These are phyloP conservation scores for Peromyscus californicus DNA, from an alignment of 2,113 vertebrate genomes.

Conservation along the genomic window DNA sequence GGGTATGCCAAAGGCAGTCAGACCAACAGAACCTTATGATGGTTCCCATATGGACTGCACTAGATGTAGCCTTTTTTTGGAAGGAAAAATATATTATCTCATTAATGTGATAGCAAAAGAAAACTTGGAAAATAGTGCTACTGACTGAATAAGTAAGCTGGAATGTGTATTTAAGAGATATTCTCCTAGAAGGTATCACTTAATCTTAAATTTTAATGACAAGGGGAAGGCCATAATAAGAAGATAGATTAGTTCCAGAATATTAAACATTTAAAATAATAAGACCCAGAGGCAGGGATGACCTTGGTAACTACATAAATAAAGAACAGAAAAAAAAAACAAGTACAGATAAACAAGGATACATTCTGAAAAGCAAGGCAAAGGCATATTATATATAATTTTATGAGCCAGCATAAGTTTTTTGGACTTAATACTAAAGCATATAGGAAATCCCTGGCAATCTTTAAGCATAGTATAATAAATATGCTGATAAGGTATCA, in stretches of 20 bases:
- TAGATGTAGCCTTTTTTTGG: background rate
- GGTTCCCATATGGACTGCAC: background rate
- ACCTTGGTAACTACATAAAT: background rate
- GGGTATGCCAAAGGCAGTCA: background rate
- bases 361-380: background rate
- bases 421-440: background rate
- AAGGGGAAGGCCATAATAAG: background rate
- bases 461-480: background rate
- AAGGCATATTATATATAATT: background rate
- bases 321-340: background rate
- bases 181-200: background rate
- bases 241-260: background rate
- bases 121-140: background rate
- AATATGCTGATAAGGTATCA: background rate
- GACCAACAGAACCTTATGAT: background rate
- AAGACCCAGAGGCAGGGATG: background rate
- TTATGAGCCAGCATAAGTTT: background rate
- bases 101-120: background rate
- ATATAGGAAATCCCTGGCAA: background rate
- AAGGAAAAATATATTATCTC: background rate
- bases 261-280: background rate
- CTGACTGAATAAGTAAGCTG: background rate
- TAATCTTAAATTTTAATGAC: background rate
- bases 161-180: background rate
- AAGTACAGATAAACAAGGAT: background rate